Evolutionary conservation across 2,797 vertebrate genomes (phyloP).

Genomic region (Chloroceryle amazona): DNA sequence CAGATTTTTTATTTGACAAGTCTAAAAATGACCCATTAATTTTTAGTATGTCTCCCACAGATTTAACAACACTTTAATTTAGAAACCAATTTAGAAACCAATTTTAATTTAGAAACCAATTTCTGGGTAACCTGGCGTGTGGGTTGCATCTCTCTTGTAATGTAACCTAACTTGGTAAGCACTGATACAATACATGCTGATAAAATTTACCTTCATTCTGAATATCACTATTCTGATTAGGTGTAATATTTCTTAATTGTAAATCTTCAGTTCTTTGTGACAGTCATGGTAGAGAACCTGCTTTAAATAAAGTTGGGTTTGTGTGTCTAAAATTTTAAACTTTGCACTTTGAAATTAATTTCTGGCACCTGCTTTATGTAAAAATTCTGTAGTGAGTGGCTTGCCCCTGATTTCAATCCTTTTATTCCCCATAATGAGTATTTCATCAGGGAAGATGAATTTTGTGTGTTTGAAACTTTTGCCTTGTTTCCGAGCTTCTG

Average conservation of each 20-base stretch:
- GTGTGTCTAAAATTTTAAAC: neutral
- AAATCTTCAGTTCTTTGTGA: neutral
- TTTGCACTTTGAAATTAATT: neutral
- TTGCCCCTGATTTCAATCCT: neutral
- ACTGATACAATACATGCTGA: neutral
- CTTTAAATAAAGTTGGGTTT: neutral
- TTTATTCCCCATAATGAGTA: neutral
- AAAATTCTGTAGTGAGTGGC: neutral
- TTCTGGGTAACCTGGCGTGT: neutral
- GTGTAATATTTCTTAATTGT: neutral
- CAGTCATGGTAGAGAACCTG: neutral
- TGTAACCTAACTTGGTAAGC: neutral
- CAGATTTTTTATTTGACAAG: neutral
- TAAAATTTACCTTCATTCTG: neutral
- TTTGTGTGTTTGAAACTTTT: neutral
- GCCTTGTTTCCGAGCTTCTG: neutral
- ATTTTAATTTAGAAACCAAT: neutral
- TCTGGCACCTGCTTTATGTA: neutral
- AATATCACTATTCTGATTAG: neutral
- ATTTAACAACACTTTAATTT: neutral
- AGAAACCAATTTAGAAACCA: neutral
- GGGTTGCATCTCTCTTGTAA: neutral
- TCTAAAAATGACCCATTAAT: neutral
- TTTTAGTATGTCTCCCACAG: neutral
- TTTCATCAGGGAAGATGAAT: neutral